Evolutionary conservation across 2,888 invertebrate genomes (phyloP), one percentile per base, ranked within the genome.

Genomic region (Byasa hedistus): DNA sequence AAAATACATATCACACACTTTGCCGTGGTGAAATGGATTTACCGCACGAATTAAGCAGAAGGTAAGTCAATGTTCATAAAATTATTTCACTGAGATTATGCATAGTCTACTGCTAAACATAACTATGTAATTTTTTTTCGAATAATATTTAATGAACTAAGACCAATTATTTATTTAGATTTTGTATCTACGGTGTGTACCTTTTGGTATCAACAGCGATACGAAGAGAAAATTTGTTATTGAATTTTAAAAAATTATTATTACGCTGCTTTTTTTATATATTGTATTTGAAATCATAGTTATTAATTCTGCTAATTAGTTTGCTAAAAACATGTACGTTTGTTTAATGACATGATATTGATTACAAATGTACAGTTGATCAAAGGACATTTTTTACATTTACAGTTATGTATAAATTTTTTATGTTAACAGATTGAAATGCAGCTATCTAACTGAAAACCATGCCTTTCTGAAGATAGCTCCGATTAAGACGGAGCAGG

Each of bases 401-500:
- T 3, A 44, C 19, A 19, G 5, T 7, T 0, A 48, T n/a, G 7
- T n/a, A n/a, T 1, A 12, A 48, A 48, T 48, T 5, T 5, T 48
- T 48, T 19, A 1, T 48, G 48, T 48, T 48, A 19, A 48, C n/a
- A 48, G 48, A n/a, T 8, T 48, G n/a, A 48, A 48, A 48, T 48
- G 98, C 80, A 94, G 94, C 68, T 97, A 97, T 81, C 87, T 94
- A 1, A 93, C 87, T 22, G 93, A 95, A 77, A 94, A 93, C 61
- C 93, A 95, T 69, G 95, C 96, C 1, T 97, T 95, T 80, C 86
- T 97, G 44, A 93, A 92, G 65, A 87, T 97, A 63, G 97, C 94
- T 0, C 97, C 97, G 0, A 93, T 97, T 69, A 98, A 98, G 86
- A 82, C 94, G 71, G 97, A 97, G 80, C 96, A 97, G 84, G 94